Percentiles rank a stretch among this genome's conserved stretches.
Conservation (phyloP, 2,888 invertebrate species). For the Parnassius apollo region DNA sequence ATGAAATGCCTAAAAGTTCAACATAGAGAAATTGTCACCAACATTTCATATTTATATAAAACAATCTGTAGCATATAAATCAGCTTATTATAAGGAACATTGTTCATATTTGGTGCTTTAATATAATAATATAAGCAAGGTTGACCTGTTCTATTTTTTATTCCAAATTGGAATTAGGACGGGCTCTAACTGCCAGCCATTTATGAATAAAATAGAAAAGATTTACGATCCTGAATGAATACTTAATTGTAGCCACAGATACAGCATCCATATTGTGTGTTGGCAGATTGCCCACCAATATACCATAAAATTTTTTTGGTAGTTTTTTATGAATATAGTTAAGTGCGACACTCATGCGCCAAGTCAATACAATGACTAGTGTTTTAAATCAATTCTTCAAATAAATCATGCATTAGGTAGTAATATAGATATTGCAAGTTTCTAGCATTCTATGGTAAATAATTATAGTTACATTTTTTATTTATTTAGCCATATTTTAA, state of each 20-base stretch:
- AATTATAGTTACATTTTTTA: no score
- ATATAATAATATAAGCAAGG: constrained; percentile 6
- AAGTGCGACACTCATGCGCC: no score
- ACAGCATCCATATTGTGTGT: constrained; percentile 58
- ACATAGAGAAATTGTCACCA: no score
- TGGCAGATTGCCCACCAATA: constrained; percentile 25
- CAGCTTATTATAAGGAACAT: not conserved
- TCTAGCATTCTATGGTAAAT: no score
- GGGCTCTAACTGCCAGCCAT: constrained; percentile 31
- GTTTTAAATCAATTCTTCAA: no score
- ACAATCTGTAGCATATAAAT: no score
- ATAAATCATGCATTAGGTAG: no score
- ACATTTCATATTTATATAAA: no score
- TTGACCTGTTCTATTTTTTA: constrained; percentile 19
- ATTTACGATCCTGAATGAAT: constrained; percentile 68
- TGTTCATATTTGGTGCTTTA: not conserved
- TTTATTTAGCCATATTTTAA: no score
- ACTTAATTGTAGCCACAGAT: constrained; percentile 61
- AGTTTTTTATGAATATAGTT: not conserved
- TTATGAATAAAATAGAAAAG: constrained; percentile 60
- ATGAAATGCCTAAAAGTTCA: no score
- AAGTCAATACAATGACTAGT: no score
- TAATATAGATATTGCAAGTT: no score
- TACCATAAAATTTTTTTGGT: constrained; percentile 15
- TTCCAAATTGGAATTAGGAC: constrained; percentile 17